These are phyloP conservation scores for Montipora sp. DNA, from an alignment of 64 coral and sea anemone species.

Conservation along the genomic window DNA sequence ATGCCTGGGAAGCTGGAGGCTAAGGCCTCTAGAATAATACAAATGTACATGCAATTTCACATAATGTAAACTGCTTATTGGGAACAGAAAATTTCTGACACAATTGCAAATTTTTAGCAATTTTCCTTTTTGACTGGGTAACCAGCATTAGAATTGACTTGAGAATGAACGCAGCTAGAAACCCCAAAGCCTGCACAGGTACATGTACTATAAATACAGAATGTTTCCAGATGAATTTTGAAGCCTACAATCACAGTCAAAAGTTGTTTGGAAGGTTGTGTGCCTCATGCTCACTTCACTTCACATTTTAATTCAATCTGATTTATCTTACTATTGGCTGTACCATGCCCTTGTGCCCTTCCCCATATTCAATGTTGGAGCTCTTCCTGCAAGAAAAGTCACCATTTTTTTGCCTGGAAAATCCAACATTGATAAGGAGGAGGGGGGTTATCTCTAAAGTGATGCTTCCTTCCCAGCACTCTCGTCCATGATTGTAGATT, in stretches of 20 bases:
- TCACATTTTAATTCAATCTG: conserved; percentile 26
- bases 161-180: not conserved
- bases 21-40: no score
- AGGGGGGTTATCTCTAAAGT: no score
- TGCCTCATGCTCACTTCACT: conserved; percentile 28
- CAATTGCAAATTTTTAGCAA: conserved; percentile 37
- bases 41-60: no score
- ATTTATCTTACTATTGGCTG: not conserved
- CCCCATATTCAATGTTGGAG: no score
- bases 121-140: conserved; percentile 19
- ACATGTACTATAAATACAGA: not conserved
- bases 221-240: conserved; percentile 58
- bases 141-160: conserved; percentile 26
- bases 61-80: no score
- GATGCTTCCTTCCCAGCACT: no score
- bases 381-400: no score
- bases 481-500: not conserved
- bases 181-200: conserved; percentile 31
- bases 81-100: not conserved
- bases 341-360: no score
- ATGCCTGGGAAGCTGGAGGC: no score
- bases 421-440: no score
- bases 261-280: conserved; percentile 30
- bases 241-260: conserved; percentile 25
- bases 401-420: no score